A percentile compares a stretch with the other conserved stretches of the same genome.
Evolutionary conservation across 2,888 invertebrate species (phyloP).

Genomic region (Drosophila melanosoma): DNA sequence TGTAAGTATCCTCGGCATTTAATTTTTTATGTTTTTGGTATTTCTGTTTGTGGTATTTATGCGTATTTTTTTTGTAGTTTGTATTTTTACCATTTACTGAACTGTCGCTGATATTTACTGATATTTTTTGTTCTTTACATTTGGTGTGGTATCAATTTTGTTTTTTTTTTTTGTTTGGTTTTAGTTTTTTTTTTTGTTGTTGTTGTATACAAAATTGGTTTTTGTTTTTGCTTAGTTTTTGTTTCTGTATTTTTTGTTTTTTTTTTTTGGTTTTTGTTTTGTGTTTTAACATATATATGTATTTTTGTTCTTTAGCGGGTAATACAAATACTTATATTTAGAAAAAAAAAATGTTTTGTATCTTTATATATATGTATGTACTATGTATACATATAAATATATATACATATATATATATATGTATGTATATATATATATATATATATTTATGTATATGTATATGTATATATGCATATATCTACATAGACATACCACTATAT

Average conservation of each 20-base stretch:
- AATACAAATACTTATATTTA: slow-evolving; percentile 76
- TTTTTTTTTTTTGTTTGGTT: slow-evolving; percentile 42
- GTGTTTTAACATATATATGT: slow-evolving; percentile 38
- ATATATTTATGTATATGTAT: slow-evolving; percentile 18
- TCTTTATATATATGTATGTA: slow-evolving; percentile 42
- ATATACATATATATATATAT: slow-evolving; percentile 43
- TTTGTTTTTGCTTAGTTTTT: slow-evolving; percentile 53
- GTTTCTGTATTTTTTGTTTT: slow-evolving; percentile 33
- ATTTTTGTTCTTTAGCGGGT: slow-evolving; percentile 61
- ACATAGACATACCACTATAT: slow-evolving; percentile 14
- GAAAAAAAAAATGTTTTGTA: slow-evolving; percentile 63
- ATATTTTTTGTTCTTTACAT: slow-evolving; percentile 65
- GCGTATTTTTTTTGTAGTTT: slow-evolving; percentile 49
- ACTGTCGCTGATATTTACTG: slow-evolving; percentile 72
- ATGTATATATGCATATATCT: slow-evolving; percentile 29
- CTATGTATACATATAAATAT: slow-evolving; percentile 41
- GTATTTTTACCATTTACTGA: slow-evolving; percentile 49
- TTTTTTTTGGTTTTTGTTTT: slow-evolving; percentile 35
- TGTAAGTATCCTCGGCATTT: slow-evolving; percentile 32
- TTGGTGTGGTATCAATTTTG: slow-evolving; percentile 43
- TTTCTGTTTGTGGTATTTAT: slow-evolving; percentile 37
- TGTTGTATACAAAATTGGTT: slow-evolving; percentile 65
- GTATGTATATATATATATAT: slow-evolving; percentile 35
- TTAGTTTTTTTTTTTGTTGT: slow-evolving; percentile 22
- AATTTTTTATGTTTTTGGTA: slow-evolving; percentile 20